Conservation (phyloP, 2,113 vertebrate genomes). For the Bufo gargarizans region DNA sequence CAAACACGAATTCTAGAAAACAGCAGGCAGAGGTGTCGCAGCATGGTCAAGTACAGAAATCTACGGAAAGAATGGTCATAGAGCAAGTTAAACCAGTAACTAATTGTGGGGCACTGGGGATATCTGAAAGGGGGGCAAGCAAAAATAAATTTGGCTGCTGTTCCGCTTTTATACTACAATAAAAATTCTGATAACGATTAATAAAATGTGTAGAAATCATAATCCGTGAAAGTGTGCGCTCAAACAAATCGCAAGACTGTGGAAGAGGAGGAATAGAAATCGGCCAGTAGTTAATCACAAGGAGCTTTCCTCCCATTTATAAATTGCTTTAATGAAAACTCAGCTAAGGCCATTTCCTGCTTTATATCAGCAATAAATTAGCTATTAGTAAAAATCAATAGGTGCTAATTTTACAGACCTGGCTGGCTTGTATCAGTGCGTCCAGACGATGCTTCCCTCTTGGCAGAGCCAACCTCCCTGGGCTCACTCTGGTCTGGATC, state of each 20-base stretch:
- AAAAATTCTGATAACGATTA: background rate
- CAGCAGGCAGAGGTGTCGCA: too few relatives aligned
- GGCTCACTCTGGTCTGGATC: conserved; percentile 68
- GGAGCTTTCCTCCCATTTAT: conserved; percentile 4
- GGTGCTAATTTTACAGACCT: conserved; percentile 67
- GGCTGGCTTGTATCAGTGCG: conserved; percentile 58
- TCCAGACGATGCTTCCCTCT: conserved; percentile 65
- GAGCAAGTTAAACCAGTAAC: too few relatives aligned
- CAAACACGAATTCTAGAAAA: too few relatives aligned
- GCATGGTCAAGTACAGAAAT: too few relatives aligned
- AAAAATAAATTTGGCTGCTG: too few relatives aligned
- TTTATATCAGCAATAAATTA: background rate
- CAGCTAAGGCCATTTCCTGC: conserved; percentile 26
- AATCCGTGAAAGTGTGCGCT: background rate
- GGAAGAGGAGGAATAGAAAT: background rate
- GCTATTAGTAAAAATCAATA: conserved; percentile 29
- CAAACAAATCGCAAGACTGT: background rate
- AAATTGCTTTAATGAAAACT: conserved; percentile 37
- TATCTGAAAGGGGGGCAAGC: too few relatives aligned
- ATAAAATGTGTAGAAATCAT: background rate
- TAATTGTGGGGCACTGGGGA: too few relatives aligned
- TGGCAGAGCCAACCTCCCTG: conserved; percentile 69
- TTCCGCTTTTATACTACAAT: too few relatives aligned
- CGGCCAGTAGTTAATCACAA: background rate
- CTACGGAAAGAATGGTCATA: too few relatives aligned